Percentiles rank a stretch among this genome's conserved stretches.
phyloP scores from a whole-genome alignment of 2,888 invertebrate species.

The Carcina quercana region DNA sequence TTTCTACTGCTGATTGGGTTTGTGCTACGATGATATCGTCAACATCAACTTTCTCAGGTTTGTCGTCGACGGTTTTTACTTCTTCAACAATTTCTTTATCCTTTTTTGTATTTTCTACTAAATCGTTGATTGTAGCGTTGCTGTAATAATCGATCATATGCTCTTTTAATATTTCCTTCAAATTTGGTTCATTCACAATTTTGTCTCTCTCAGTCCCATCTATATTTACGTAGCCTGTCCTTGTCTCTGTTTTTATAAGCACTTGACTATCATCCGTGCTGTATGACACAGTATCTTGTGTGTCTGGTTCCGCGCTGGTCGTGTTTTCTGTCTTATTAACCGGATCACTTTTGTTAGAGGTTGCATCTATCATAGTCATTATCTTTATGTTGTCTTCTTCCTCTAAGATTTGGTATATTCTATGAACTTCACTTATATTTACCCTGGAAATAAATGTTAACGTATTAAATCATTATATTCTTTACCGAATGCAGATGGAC shows the following conservation, averaged over 20 bases:
- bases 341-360: conserved; percentile 27
- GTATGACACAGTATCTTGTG: conserved; percentile 14
- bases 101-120: conserved; percentile 8
- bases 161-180: conserved; percentile 51
- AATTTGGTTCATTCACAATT: conserved; percentile 39
- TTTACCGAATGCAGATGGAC: neutral
- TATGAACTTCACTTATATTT: conserved; percentile 64
- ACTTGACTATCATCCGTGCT: conserved; percentile 36
- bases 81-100: conserved; percentile 1
- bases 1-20: conserved; percentile 26
- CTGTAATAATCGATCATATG: conserved; percentile 42
- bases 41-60: conserved; percentile 36
- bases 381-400: conserved; percentile 64
- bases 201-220: conserved; percentile 62
- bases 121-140: conserved; percentile 25
- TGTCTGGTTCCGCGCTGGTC: conserved; percentile 11
- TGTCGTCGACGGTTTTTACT: conserved; percentile 1
- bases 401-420: conserved; percentile 62
- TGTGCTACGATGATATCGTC: conserved; percentile 56
- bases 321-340: neutral
- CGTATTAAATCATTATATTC: conserved; percentile 2
- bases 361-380: conserved; percentile 53
- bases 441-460: conserved; percentile 39
- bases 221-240: conserved; percentile 59
- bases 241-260: conserved; percentile 61